These are phyloP conservation scores for Sinocyclocheilus anshuiensis DNA, from an alignment of 2,113 vertebrate species.

Conservation along the genomic window DNA sequence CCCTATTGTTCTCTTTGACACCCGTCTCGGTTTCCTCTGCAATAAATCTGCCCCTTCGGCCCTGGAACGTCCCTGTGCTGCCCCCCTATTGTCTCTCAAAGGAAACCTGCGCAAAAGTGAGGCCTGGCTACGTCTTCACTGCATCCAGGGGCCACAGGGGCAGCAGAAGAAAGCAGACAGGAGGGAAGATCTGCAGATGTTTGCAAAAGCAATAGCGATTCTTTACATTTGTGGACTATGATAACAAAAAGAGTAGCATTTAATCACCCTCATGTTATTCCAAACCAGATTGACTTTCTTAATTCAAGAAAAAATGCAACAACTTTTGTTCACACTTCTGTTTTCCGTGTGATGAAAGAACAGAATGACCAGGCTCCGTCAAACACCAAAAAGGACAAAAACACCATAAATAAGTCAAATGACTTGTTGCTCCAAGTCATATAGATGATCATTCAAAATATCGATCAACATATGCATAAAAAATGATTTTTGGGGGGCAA, in stretches of 20 bases:
- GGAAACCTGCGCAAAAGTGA: constrained; percentile 59
- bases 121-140: constrained; percentile 49
- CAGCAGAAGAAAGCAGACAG: constrained; percentile 48
- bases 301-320: too few species aligned
- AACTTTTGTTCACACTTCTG: too few species aligned
- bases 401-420: too few species aligned
- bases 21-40: constrained; percentile 78
- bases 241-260: constrained; percentile 11
- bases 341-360: too few species aligned
- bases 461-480: too few species aligned
- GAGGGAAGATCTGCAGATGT: constrained; percentile 40
- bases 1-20: constrained; percentile 84
- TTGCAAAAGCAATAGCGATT: constrained; percentile 35
- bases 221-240: constrained; percentile 22
- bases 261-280: neutral
- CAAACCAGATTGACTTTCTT: neutral
- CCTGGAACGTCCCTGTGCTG: constrained; percentile 64
- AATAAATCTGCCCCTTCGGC: constrained; percentile 81
- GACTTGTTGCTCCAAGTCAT: too few species aligned
- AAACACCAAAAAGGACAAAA: too few species aligned
- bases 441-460: too few species aligned
- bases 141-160: constrained; percentile 45
- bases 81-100: constrained; percentile 70
- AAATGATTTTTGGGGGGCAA: too few species aligned
- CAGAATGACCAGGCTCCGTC: too few species aligned